phyloP scores from a whole-genome alignment of 2,888 invertebrate genomes.

The Alcis repandata region DNA sequence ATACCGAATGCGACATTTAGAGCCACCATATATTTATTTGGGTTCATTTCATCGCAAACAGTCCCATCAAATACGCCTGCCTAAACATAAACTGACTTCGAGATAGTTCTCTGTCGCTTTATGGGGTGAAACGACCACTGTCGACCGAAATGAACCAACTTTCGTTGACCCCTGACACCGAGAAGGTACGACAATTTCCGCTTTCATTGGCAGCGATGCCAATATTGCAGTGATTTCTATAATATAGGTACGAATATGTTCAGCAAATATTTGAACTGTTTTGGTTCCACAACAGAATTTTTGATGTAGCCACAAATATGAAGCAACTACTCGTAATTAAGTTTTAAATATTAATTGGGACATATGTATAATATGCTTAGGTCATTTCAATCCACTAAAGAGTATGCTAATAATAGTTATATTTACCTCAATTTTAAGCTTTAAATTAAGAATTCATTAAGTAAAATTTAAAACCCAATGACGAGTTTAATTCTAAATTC shows the following conservation, averaged over 20 bases:
- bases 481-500: constrained; percentile 15
- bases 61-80: constrained; percentile 22
- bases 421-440: not conserved
- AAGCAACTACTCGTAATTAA: no score
- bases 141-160: constrained; percentile 23
- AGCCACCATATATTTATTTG: constrained; percentile 12
- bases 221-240: not conserved
- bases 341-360: no score
- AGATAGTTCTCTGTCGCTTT: constrained; percentile 16
- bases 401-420: no score
- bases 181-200: constrained; percentile 5
- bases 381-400: no score
- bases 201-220: not conserved
- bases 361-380: no score
- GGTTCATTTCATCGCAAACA: constrained; percentile 7
- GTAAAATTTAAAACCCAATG: not conserved
- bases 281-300: no score
- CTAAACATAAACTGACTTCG: constrained; percentile 16
- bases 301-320: no score
- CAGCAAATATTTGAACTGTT: constrained; percentile 29
- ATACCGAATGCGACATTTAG: not conserved
- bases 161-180: constrained; percentile 40
- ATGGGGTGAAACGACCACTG: constrained; percentile 17
- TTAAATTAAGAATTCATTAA: no score
- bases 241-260: constrained; percentile 45